Evolutionary conservation across 2,797 vertebrate genomes (phyloP).

Genomic region (Crypturellus tataupa): DNA sequence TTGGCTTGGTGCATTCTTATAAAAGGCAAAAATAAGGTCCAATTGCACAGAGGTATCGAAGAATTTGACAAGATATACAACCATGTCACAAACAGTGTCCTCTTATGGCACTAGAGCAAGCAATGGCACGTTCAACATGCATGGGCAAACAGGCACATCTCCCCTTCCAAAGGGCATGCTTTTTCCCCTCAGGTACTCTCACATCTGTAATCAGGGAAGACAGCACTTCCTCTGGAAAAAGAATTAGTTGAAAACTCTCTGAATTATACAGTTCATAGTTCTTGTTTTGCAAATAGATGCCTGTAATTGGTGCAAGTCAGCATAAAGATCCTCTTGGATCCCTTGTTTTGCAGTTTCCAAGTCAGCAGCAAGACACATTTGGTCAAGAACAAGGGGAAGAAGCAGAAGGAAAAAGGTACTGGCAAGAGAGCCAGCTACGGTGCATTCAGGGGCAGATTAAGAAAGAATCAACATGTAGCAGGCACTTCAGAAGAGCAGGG

Average conservation of each 20-base stretch:
- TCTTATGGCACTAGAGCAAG: neutral
- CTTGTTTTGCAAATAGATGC: neutral
- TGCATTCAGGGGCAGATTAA: neutral
- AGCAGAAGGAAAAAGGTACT: neutral
- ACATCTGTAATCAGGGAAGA: neutral
- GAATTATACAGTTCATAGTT: neutral
- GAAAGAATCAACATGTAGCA: neutral
- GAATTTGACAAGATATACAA: too few species aligned
- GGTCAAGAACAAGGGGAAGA: neutral
- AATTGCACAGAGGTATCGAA: too few species aligned
- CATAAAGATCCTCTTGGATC: neutral
- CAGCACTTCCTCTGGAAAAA: too few species aligned
- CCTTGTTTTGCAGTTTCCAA: neutral
- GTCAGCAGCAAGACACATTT: neutral
- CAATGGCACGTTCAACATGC: neutral
- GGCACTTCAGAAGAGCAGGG: neutral
- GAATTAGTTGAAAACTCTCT: neutral
- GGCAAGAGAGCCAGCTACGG: neutral
- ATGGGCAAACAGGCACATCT: neutral
- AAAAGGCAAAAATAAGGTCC: too few species aligned
- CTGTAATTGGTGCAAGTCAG: neutral
- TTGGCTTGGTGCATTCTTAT: too few species aligned
- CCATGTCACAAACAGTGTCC: too few species aligned
- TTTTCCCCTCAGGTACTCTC: neutral
- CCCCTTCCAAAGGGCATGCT: neutral